Conservation (phyloP, 2,797 vertebrate species). For the Gobio occitaniae region DNA sequence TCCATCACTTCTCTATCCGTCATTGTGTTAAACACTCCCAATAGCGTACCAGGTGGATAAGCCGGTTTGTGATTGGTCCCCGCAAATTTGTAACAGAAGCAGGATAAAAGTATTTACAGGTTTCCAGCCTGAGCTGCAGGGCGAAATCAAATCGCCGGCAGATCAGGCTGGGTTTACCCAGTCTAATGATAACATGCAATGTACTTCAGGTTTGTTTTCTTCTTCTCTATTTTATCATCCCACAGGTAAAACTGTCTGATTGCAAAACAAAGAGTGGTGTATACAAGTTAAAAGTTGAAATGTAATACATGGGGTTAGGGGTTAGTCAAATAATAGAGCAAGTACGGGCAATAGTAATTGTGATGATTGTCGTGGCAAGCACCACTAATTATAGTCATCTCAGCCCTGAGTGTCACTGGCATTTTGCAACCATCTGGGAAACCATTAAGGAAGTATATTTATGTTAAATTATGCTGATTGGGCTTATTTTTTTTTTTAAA, state of each 20-base stretch:
- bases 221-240: neutral
- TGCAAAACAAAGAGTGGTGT: neutral
- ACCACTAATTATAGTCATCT: neutral
- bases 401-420: slow-evolving; percentile 3
- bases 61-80: no score
- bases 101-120: no score
- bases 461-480: slow-evolving; percentile 42
- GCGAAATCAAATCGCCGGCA: no score
- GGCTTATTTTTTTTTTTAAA: neutral
- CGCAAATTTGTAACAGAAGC: no score
- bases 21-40: no score
- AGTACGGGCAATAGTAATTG: neutral
- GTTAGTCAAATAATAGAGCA: neutral
- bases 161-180: no score
- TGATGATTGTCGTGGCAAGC: neutral
- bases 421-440: slow-evolving; percentile 39
- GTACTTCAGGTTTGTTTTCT: neutral
- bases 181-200: neutral
- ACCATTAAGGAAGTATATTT: neutral
- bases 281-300: neutral
- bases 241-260: neutral
- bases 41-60: no score
- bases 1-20: no score
- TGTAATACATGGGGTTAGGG: neutral
- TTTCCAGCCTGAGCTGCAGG: no score